These are phyloP conservation scores for Mastacembelus armatus DNA, from an alignment of 2,797 vertebrate genomes.

Conservation along the genomic window DNA sequence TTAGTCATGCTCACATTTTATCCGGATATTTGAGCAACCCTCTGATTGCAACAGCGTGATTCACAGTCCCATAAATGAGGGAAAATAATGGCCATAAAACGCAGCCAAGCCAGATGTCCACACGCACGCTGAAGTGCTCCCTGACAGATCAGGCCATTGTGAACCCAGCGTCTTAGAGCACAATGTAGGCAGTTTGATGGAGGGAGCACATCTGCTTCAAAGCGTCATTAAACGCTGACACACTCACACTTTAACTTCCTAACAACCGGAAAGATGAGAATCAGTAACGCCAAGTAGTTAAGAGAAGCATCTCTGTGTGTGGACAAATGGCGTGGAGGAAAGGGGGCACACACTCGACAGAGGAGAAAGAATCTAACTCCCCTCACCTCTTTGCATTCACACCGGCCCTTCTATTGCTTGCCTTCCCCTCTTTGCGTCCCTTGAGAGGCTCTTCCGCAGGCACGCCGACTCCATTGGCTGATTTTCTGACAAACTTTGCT, in stretches of 20 bases:
- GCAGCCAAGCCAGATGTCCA: constrained; percentile 30
- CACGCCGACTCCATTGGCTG: constrained; percentile 26
- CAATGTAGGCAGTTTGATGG: constrained; percentile 30
- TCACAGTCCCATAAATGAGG: constrained; percentile 8
- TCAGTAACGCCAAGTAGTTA: not conserved
- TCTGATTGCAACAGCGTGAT: constrained; percentile 17
- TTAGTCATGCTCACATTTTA: constrained; percentile 48
- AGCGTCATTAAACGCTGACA: constrained; percentile 18
- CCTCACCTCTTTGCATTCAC: constrained; percentile 79
- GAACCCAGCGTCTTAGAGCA: constrained; percentile 54
- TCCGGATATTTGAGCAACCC: constrained; percentile 11
- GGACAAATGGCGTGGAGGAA: constrained; percentile 2
- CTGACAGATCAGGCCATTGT: constrained; percentile 56
- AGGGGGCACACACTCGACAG: not conserved
- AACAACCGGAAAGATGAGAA: not conserved
- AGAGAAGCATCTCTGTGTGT: not conserved
- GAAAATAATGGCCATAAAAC: constrained; percentile 11
- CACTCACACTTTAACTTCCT: constrained; percentile 40
- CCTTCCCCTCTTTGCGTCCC: constrained; percentile 50
- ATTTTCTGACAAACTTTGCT: constrained; percentile 67
- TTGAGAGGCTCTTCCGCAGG: constrained; percentile 46
- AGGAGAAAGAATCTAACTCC: constrained; percentile 36
- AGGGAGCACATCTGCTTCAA: constrained; percentile 14
- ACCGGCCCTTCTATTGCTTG: constrained; percentile 46
- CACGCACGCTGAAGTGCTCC: constrained; percentile 15